phyloP scores from a whole-genome alignment of 2,797 vertebrate species.

The Pseudochirops corinnae region DNA sequence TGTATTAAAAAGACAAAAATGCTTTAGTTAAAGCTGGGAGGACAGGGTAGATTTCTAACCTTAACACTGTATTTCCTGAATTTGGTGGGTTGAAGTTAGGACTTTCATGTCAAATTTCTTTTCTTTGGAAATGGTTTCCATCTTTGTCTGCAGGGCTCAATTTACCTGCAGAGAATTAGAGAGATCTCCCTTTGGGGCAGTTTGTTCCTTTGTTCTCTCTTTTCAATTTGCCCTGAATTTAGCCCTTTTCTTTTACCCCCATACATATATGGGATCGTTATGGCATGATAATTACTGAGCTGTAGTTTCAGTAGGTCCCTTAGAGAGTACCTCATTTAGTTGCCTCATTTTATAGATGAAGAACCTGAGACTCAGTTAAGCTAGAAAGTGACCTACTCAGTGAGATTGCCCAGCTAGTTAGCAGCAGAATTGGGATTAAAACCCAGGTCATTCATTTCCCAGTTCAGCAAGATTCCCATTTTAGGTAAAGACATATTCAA shows the following conservation, averaged over 20 bases:
- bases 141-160: constrained; percentile 21
- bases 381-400: constrained; percentile 1
- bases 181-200: constrained; percentile 22
- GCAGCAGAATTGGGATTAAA: neutral
- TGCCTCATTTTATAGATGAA: constrained; percentile 33
- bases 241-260: neutral
- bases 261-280: constrained; percentile 3
- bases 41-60: constrained; percentile 53
- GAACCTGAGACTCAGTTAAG: constrained; percentile 40
- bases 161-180: constrained; percentile 40
- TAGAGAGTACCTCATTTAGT: constrained; percentile 12
- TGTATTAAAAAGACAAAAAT: constrained; percentile 69
- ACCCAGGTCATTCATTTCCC: neutral
- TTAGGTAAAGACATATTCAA: neutral
- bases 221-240: constrained; percentile 33
- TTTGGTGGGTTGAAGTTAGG: constrained; percentile 59
- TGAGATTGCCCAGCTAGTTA: constrained; percentile 29
- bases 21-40: constrained; percentile 64
- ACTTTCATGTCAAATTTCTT: constrained; percentile 59
- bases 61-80: constrained; percentile 53
- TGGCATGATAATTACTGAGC: neutral
- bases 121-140: constrained; percentile 54
- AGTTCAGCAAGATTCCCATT: neutral
- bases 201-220: constrained; percentile 24
- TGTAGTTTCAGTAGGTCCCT: neutral